Evolutionary conservation across 2,113 vertebrate species (phyloP), one percentile per base, ranked within the genome.

Genomic region (Microcebus murinus): DNA sequence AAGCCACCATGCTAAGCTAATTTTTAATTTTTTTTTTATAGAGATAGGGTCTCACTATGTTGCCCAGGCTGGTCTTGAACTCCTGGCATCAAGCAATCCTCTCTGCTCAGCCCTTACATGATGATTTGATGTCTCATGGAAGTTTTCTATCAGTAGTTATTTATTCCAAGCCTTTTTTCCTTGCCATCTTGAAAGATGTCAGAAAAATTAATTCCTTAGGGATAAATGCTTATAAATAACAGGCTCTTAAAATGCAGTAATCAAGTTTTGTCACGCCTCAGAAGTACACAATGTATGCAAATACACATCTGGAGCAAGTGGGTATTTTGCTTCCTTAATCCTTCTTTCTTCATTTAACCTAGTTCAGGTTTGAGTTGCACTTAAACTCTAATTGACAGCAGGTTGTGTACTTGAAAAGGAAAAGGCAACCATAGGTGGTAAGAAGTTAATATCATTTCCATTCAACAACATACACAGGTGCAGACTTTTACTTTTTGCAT

Each of bases 281-380:
- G 34, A 20, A 42, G 0, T 45, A 45, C 48, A n/a, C 31, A 39
- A 42, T 76, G 39, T 74, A 13, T 63, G 23, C 8, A 85, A 55
- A 55, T 70, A 48, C 45, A 39, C 8, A 45, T 39, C 90, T 45
- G 17, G 42, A 36, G 3, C 18, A 52, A 7, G 27, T 29, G 1
- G 4, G 31, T 31, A 17, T 59, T 50, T 79, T 65, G 45, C 25
- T 55, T 52, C 5, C 48, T 67, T 73, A 18, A 23, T 65, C 68
- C 90, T 87, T 57, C 77, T 73, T 45, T 36, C 48, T 94, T 94
- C 45, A 81, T 67, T 91, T 84, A 80, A 85, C 34, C 18, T 36
- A 80, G 13, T 29, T 92, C 73, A 39, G 8, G 12, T 84, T 21
- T 65, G 10, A 65, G n/a, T 48, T 84, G 11, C 34, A 48, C n/a